Evolutionary conservation across 2,797 vertebrate species (phyloP).

Genomic region (Bradypus variegatus): DNA sequence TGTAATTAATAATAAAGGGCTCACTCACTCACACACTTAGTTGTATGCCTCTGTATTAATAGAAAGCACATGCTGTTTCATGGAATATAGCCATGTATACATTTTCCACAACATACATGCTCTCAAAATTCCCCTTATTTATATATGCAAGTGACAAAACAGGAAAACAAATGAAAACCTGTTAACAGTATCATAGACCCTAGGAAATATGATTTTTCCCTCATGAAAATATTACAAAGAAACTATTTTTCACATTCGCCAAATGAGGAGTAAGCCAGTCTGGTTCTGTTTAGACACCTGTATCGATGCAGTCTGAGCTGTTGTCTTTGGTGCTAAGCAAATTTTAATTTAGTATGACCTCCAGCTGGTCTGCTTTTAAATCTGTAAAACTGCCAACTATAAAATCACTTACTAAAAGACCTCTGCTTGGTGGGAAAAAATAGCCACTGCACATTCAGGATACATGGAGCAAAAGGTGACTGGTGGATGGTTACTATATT

Average conservation of each 20-base stretch:
- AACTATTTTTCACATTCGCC: constrained; percentile 16
- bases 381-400: constrained; percentile 18
- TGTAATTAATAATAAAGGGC: background rate
- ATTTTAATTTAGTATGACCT: constrained; percentile 48
- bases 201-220: background rate
- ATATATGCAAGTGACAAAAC: background rate
- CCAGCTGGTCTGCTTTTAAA: constrained; percentile 28
- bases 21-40: background rate
- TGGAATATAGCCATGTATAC: background rate
- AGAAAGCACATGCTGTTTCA: background rate
- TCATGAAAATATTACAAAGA: background rate
- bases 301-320: background rate
- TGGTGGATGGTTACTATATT: background rate
- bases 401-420: constrained; percentile 16
- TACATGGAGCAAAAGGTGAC: background rate
- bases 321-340: constrained; percentile 31
- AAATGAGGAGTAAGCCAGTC: constrained; percentile 30
- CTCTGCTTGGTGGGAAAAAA: background rate
- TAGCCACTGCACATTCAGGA: background rate
- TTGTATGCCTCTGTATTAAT: background rate
- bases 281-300: constrained; percentile 35
- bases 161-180: background rate
- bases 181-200: background rate
- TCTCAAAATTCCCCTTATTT: background rate
- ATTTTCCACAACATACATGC: background rate